Base-by-base conservation (phyloP, 2,888 invertebrate species). In the Anodontia alba region DNA sequence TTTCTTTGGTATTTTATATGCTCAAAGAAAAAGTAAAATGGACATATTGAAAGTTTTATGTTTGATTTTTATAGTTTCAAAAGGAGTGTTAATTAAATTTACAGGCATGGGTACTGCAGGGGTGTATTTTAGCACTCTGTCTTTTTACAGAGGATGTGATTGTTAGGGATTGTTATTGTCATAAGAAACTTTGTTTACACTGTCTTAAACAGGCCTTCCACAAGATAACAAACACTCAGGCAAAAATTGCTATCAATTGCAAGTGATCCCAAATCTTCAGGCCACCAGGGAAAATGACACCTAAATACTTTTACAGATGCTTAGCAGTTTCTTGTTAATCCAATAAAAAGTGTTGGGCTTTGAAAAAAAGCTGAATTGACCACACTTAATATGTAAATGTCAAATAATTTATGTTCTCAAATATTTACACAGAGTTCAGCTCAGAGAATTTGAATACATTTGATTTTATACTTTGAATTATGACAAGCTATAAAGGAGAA, bases 281-380 rank as follows among this genome's bases (percentile, higher is more conserved):
- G 62, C 62, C 62, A 33, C 10, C 46, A 46, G 62, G 26, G 62
- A 62, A 33, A 62, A 33, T 62, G 62, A 62, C 62, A 33, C 33
- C 20, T 33, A 33, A 62, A 31, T 33, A 33, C 10, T 62, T 62
- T 62, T 23, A 62, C 33, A 62, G 62, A 62, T 20, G 29, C 33
- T 62, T 62, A 33, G 23, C 62, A 33, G 29, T 33, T 62, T 62
- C 62, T 62, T 62, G 26, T 33, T 62, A 62, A 62, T 62, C 62
- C 62, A 62, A 62, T 62, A 33, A 62, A 33, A 23, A 62, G 33
- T 33, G 2, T 20, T 29, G 33, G 3, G 33, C 33, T 62, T 23
- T 33, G 62, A 62, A 62, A 62, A 62, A n/a, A 33, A 1, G 10
- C 17, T 8, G 29, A 62, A 20, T 20, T 62, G 62, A 5, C 33